Conservation (phyloP, 2,113 vertebrate genomes). For the Indri indri region DNA sequence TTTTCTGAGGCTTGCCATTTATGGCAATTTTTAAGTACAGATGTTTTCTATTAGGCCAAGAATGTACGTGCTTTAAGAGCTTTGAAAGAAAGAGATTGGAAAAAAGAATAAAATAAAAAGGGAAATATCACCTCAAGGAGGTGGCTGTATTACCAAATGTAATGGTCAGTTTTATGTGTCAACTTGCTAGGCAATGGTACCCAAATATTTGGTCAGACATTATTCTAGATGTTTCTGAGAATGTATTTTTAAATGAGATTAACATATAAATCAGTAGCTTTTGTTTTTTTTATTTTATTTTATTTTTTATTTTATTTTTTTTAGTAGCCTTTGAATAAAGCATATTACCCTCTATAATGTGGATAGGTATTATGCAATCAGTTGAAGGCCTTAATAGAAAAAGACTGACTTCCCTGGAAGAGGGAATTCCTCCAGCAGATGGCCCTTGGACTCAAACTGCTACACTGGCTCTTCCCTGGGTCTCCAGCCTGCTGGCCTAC, state of each 20-base stretch:
- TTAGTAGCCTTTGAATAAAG: not conserved
- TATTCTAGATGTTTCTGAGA: not conserved
- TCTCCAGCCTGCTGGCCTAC: not conserved
- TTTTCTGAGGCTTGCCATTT: not conserved
- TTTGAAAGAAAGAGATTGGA: not conserved
- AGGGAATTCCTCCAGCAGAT: not conserved
- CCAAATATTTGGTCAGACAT: not conserved
- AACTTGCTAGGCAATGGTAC: not conserved
- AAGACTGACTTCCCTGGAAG: not conserved
- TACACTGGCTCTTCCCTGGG: not conserved
- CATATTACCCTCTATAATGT: not conserved
- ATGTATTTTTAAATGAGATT: not conserved
- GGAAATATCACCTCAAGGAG: not conserved
- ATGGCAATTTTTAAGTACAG: constrained; percentile 23
- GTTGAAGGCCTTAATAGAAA: not conserved
- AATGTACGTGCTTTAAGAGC: not conserved
- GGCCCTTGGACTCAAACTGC: not conserved
- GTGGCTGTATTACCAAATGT: not conserved
- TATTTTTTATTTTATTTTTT: too few relatives aligned
- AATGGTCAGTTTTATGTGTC: not conserved
- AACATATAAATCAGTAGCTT: not conserved
- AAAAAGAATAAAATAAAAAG: not conserved
- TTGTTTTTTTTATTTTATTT: too few relatives aligned
- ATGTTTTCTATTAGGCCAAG: not conserved
- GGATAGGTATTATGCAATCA: not conserved